Evolutionary conservation across 2,113 vertebrate species (phyloP).

Genomic region (Actenoides hombroni): DNA sequence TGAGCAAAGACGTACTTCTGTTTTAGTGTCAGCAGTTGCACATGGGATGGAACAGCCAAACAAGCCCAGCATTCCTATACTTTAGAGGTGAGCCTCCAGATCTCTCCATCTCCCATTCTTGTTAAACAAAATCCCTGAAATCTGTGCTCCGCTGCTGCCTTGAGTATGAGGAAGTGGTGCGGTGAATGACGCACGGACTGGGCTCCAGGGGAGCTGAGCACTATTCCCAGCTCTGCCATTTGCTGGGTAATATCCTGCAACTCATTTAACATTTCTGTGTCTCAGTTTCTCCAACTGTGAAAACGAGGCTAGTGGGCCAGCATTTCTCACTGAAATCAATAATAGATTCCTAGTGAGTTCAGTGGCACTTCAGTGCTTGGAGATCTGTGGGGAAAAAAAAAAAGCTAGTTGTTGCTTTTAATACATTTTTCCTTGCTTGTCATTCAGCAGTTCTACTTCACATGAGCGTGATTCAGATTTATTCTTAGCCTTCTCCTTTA

Average conservation of each 20-base stretch:
- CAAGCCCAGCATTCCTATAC: not conserved
- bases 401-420: slow-evolving; percentile 6
- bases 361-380: not conserved
- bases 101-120: slow-evolving; percentile 17
- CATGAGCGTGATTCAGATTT: not conserved
- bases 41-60: not conserved
- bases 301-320: not conserved
- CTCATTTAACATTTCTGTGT: not conserved
- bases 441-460: slow-evolving; percentile 9
- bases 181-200: not conserved
- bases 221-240: slow-evolving; percentile 40
- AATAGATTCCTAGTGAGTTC: not conserved
- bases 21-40: not conserved
- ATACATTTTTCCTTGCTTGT: slow-evolving; percentile 7
- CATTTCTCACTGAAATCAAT: not conserved
- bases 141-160: slow-evolving; percentile 10
- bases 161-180: slow-evolving; percentile 21
- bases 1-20: not conserved
- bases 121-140: slow-evolving; percentile 39
- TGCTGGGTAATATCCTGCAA: slow-evolving; percentile 39
- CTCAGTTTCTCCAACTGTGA: slow-evolving; percentile 37
- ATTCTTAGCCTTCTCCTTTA: not conserved
- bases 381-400: not conserved
- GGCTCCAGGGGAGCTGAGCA: slow-evolving; percentile 7
- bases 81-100: slow-evolving; percentile 22